Evolutionary conservation across 2,888 invertebrate species (phyloP), one percentile per base, ranked within the genome.

Genomic region (Tubulanus polymorphus): DNA sequence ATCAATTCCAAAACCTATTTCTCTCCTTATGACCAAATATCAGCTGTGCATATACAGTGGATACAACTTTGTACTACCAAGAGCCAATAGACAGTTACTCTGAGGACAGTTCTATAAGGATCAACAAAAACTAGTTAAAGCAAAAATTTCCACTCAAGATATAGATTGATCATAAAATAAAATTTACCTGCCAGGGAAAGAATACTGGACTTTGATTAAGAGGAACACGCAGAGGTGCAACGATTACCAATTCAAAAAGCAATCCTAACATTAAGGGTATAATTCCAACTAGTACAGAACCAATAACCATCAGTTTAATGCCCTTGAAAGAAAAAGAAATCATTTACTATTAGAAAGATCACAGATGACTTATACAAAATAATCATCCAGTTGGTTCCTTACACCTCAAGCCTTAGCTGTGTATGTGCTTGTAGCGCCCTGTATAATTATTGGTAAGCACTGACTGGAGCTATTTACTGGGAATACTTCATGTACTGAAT

Each of bases 191-290:
- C 80, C 82, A 83, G 6, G 82, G 79, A 65, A 82, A 84, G 67
- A 81, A 81, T 18, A 85, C 75, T 1, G 85, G 96, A 6, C 93
- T 92, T 79, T 95, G 93, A 64, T 91, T 88, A 2, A 93, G 82
- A 0, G 94, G 92, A 26, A 97, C 94, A 10, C 96, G 84, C 25
- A 97, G 81, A 0, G 99, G 99, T 18, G 94, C 90, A 20, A 97
- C 90, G 15, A 82, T 73, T 2, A 93, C 91, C 72, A 95, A 82
- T 76, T 97, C 96, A 60, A 99, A 85, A 51, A 95, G 84, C 61
- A 96, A 81, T 0, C 97, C 96, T 73, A 95, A 90, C 64, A 97
- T 83, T 53, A 95, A 83, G 0, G 79, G 97, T 66, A 97, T 89
- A 1, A 97, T 84, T 1, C 93, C 93, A 32, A 96, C 83, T 64